These are phyloP conservation scores for Apteryx owenii DNA, from an alignment of 2,113 vertebrate genomes.

Conservation along the genomic window DNA sequence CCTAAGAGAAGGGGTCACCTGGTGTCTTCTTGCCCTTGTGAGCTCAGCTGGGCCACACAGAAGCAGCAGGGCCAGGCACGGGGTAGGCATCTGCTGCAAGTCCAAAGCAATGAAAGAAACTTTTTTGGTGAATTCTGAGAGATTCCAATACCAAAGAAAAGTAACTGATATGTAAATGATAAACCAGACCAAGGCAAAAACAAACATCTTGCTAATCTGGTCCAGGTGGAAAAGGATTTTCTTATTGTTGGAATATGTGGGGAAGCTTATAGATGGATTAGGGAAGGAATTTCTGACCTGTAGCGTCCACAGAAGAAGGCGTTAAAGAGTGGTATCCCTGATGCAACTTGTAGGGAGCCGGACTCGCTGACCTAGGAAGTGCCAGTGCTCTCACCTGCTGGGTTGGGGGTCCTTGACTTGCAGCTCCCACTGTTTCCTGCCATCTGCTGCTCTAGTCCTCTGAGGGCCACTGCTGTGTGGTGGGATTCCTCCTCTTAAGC, in stretches of 20 bases:
- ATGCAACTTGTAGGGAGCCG: background rate
- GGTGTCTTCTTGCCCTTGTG: background rate
- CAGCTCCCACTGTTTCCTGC: background rate
- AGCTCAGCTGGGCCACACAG: background rate
- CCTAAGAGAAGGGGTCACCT: background rate
- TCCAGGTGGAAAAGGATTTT: background rate
- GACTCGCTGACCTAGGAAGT: slow-evolving; percentile 16
- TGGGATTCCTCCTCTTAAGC: background rate
- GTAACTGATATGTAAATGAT: background rate
- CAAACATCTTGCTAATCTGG: background rate
- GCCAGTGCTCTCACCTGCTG: background rate
- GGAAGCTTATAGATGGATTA: background rate
- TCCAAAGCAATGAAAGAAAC: too few relatives aligned
- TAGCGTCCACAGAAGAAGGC: background rate
- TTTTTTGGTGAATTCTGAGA: too few relatives aligned
- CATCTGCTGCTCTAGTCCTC: slow-evolving; percentile 29
- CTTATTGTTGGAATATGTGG: background rate
- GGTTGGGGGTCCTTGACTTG: background rate
- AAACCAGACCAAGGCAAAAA: background rate
- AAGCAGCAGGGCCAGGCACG: too few relatives aligned
- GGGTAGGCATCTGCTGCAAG: too few relatives aligned
- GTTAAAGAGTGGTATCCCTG: background rate
- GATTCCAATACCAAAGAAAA: background rate
- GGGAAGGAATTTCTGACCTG: background rate
- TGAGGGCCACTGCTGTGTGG: slow-evolving; percentile 10